Base-by-base conservation (phyloP, 1,140 invertebrate genomes). In the Dendroctonus ponderosae region DNA sequence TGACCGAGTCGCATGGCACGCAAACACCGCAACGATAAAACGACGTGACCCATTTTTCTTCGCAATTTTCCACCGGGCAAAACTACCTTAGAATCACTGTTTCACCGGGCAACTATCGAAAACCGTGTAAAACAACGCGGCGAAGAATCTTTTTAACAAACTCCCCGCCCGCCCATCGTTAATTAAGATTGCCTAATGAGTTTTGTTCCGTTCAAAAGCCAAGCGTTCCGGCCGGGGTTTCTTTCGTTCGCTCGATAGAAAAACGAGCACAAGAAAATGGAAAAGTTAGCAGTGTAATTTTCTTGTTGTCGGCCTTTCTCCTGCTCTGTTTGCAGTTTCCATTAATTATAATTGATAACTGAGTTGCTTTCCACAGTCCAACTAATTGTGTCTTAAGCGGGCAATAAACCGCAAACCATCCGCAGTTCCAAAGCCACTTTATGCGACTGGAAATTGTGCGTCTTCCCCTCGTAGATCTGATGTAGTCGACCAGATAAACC, bases 151-250 rank as follows among this genome's bases (percentile, higher is more conserved):
- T 15, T 9, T 15, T 15, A 52, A 52, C 50, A 52, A 52, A 52
- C 15, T 52, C 15, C 14, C 15, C 9, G 12, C 9, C 44, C 12
- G 9, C 44, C 44, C 44, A n/a, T 37, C 50, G 50, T 52, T 52
- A 52, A 52, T 52, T 52, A 52, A 52, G 50, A 52, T 8, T 8
- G 11, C 50, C 50, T 52, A 52, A 52, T 52, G 50, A 52, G 50
- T 52, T 52, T 52, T 52, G 50, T 52, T 52, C 26, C 50, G 50
- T 37, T 52, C 26, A 52, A 52, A 52, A 37, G n/a, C 50, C n/a
- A 52, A 52, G 50, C 15, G 11, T 52, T 37, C 43, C 43, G 43
- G 43, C 43, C 43, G 12, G 12, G 15, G 50, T 52, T 52, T 52
- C 50, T 52, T 11, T 56, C 41, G 15, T 8, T 11, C 50, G 11